Base-by-base conservation (phyloP, 2,797 vertebrate genomes). In the Amblyopsis hoosieri region DNA sequence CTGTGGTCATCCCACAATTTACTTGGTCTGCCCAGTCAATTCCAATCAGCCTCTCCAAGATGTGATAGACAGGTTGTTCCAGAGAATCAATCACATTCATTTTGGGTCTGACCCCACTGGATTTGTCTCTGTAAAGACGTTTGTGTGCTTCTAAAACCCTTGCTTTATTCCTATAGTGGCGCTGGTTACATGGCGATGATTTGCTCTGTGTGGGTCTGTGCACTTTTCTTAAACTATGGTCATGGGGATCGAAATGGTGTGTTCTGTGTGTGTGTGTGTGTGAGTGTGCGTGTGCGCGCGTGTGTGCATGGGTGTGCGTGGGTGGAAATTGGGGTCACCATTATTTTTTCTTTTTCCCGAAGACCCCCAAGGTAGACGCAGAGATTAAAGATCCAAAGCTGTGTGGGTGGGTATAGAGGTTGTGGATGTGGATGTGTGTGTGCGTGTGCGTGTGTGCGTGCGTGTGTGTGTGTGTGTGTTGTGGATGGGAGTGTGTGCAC, bases 1-100 rank as follows among this genome's bases (percentile, higher is more conserved):
- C 64, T 19, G 7, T n/a, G 57, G 69, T 57, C 74, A 66, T 57
- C 70, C 60, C 59, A 67, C 74, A 72, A 57, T 85, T 79, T 65
- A 57, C 62, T 50, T 72, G 80, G 77, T 83, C 75, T 53, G 46
- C 74, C 54, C 67, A 71, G 70, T 91, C 77, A 66, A 85, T 88
- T 83, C 68, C 63, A 76, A 74, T 75, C 73, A 60, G 63, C 67
- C 66, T 72, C 69, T 76, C 64, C 66, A 54, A 3, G 66, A 78
- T 56, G 62, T 63, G 66, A 85, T 82, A 52, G 87, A 88, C 80
- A 85, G 53, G 78, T 72, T 13, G 3, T 53, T 76, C 45, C 60
- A 15, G 52, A 52, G 52, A 85, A 87, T 92, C 84, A 85, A 90
- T 90, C 62, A 2, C 49, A 60, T 90, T 81, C 70, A 84, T 89